These are phyloP conservation scores for Scopus umbretta DNA, from an alignment of 2,113 vertebrate genomes.

Conservation along the genomic window DNA sequence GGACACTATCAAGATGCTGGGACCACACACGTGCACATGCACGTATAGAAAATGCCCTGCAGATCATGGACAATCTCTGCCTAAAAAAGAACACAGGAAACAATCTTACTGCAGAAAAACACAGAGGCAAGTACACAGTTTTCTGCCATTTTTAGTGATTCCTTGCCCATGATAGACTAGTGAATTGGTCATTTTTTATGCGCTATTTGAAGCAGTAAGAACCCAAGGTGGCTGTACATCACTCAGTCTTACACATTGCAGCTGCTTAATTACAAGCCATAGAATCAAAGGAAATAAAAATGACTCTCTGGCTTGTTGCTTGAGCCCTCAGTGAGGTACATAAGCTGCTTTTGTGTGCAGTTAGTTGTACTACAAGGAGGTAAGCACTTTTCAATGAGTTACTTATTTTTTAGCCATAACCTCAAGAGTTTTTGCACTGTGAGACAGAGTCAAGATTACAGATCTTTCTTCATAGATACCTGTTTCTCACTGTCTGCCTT, in stretches of 20 bases:
- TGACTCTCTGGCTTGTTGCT: background rate
- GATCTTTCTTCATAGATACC: background rate
- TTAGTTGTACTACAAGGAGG: background rate
- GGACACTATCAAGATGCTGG: background rate
- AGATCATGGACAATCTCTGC: background rate
- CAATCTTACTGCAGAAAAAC: background rate
- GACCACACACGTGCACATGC: rapidly evolving
- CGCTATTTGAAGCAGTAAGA: background rate
- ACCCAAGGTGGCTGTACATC: background rate
- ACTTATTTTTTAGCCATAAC: background rate
- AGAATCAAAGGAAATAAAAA: background rate
- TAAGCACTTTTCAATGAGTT: background rate
- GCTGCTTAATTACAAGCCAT: background rate
- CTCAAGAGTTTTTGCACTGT: background rate
- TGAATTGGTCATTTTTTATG: background rate
- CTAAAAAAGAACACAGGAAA: background rate
- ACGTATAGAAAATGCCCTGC: background rate
- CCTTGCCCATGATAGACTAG: background rate
- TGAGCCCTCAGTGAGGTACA: background rate
- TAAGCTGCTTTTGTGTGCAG: background rate
- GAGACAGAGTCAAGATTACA: background rate
- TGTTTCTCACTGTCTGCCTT: background rate
- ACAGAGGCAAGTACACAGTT: background rate
- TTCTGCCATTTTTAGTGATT: background rate
- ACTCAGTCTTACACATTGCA: background rate